Evolutionary conservation across 2,113 vertebrate species (phyloP).

Genomic region (Lepus timidus): DNA sequence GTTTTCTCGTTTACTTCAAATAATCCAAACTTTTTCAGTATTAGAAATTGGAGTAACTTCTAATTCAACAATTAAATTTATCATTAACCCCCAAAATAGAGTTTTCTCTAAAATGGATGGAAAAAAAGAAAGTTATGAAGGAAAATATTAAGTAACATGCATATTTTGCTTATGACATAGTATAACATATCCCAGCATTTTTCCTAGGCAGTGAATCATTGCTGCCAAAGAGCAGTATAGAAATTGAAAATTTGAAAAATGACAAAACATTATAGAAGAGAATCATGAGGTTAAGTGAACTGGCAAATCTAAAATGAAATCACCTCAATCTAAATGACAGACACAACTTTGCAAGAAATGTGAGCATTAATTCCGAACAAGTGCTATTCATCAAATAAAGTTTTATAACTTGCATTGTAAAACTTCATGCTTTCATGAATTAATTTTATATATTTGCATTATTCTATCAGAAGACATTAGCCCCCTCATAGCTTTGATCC

Average conservation of each 20-base stretch:
- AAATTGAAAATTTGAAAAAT: slow-evolving; percentile 78
- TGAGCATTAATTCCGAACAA: slow-evolving; percentile 48
- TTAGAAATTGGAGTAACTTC: not conserved
- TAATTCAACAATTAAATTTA: not conserved
- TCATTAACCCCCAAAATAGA: not conserved
- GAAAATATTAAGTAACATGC: not conserved
- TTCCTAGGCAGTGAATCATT: slow-evolving; percentile 28
- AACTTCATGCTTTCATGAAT: slow-evolving; percentile 30
- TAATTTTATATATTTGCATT: slow-evolving; percentile 48
- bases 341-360: slow-evolving; percentile 26
- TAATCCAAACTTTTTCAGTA: not conserved
- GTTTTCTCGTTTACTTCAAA: not conserved
- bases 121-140: not conserved
- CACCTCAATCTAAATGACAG: slow-evolving; percentile 69
- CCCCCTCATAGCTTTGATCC: not conserved
- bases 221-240: slow-evolving; percentile 43
- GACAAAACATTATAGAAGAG: slow-evolving; percentile 56
- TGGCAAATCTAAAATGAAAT: slow-evolving; percentile 65
- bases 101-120: not conserved
- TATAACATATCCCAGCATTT: not conserved
- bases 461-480: slow-evolving; percentile 33
- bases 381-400: not conserved
- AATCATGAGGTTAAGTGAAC: slow-evolving; percentile 63
- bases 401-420: slow-evolving; percentile 73
- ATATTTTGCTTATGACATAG: slow-evolving; percentile 14